These are phyloP conservation scores for Neria commutata DNA, from an alignment of 2,888 invertebrate species.

Conservation along the genomic window DNA sequence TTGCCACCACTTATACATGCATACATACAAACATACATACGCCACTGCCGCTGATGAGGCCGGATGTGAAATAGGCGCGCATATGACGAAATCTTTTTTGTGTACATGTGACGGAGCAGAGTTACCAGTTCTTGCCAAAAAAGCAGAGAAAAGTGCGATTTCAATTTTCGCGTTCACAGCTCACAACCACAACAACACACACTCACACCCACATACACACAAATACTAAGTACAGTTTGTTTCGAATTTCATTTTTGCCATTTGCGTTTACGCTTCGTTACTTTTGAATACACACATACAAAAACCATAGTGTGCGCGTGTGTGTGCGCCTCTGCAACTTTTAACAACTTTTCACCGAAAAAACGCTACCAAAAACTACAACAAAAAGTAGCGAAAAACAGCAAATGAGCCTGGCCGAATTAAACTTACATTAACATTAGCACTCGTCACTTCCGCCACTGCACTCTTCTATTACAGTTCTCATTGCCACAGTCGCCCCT, in stretches of 20 bases:
- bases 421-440: not conserved
- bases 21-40: no score
- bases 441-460: not conserved
- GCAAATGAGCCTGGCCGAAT: not conserved
- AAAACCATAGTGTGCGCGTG: not conserved
- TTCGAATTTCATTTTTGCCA: not conserved
- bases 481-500: not conserved
- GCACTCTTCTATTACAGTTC: not conserved
- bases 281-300: slow-evolving; percentile 4
- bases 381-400: not conserved
- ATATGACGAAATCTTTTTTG: no score
- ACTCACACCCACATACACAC: no score
- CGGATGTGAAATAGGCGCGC: no score
- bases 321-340: not conserved
- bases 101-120: no score
- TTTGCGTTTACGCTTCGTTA: slow-evolving; percentile 6
- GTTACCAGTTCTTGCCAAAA: no score
- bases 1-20: slow-evolving; percentile 54
- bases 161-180: no score
- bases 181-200: no score
- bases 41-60: no score
- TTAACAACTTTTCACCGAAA: not conserved
- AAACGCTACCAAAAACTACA: not conserved
- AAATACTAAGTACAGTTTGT: not conserved
- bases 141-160: no score